phyloP scores from a whole-genome alignment of 2,888 invertebrate species.

The Hyalella azteca region DNA sequence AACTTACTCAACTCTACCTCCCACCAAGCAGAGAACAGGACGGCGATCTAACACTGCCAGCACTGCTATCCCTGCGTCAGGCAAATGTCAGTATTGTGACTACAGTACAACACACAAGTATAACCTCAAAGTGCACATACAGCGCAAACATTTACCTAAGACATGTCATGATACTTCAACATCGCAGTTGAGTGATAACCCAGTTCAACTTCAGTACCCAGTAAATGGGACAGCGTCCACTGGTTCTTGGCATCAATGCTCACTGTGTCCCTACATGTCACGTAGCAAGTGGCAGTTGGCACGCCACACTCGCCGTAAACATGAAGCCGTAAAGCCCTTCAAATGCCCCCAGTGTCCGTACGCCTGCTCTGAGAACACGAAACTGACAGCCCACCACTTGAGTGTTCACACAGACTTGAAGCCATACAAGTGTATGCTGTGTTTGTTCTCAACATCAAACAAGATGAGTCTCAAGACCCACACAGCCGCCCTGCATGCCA shows the following conservation, averaged over 20 bases:
- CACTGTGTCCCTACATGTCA: not conserved
- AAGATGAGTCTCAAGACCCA: constrained; percentile 22
- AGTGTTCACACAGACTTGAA: not conserved
- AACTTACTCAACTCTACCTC: not conserved
- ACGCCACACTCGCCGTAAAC: not conserved
- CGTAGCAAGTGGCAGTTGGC: not conserved
- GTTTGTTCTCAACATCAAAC: constrained; percentile 1
- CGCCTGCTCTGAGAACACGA: not conserved
- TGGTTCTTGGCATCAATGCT: not conserved
- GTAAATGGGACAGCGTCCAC: too few species aligned
- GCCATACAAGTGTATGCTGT: constrained; percentile 36
- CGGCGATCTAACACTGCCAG: not conserved
- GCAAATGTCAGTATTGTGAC: constrained; percentile 27
- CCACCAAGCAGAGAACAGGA: not conserved
- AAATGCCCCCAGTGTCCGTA: constrained; percentile 36
- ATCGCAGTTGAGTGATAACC: too few species aligned
- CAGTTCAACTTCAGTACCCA: too few species aligned
- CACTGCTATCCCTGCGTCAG: not conserved
- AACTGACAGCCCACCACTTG: not conserved
- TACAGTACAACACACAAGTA: constrained; percentile 6
- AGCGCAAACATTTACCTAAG: not conserved
- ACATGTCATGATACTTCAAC: too few species aligned
- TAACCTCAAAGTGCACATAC: constrained; percentile 35
- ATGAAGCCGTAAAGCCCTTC: constrained; percentile 26
- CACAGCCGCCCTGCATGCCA: not conserved